These are phyloP conservation scores for Thunnus thynnus DNA, from an alignment of 2,113 vertebrate species.

Conservation along the genomic window DNA sequence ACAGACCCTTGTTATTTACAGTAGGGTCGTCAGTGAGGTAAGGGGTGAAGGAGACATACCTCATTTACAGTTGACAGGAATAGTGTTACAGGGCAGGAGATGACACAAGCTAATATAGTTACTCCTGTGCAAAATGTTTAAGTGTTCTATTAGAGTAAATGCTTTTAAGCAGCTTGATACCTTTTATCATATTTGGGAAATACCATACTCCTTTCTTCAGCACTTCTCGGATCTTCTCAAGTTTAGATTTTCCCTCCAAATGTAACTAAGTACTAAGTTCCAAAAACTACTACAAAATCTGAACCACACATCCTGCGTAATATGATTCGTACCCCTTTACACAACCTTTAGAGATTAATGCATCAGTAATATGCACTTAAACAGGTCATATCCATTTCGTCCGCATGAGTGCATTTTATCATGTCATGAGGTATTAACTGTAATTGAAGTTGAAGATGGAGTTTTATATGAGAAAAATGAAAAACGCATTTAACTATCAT, in stretches of 20 bases:
- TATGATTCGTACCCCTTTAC: background rate
- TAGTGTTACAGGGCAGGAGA: background rate
- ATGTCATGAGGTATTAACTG: conserved; percentile 2
- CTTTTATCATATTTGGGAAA: background rate
- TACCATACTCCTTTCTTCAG: background rate
- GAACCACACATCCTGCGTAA: background rate
- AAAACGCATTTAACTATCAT: background rate
- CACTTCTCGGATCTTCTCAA: background rate
- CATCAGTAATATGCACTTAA: conserved; percentile 17
- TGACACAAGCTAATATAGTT: background rate
- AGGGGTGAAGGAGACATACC: background rate
- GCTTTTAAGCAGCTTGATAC: background rate
- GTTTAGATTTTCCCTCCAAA: conserved; percentile 3
- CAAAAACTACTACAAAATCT: background rate
- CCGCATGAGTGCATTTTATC: background rate
- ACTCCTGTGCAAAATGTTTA: background rate
- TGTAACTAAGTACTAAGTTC: background rate
- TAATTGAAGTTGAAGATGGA: background rate
- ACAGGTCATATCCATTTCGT: conserved; percentile 37
- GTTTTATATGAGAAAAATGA: background rate
- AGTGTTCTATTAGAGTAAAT: background rate
- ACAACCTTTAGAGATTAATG: conserved; percentile 7
- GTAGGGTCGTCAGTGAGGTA: background rate
- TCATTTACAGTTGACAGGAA: background rate
- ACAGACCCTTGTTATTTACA: background rate